Conservation (phyloP, 2,797 vertebrate species). For the Borostomias antarcticus region DNA sequence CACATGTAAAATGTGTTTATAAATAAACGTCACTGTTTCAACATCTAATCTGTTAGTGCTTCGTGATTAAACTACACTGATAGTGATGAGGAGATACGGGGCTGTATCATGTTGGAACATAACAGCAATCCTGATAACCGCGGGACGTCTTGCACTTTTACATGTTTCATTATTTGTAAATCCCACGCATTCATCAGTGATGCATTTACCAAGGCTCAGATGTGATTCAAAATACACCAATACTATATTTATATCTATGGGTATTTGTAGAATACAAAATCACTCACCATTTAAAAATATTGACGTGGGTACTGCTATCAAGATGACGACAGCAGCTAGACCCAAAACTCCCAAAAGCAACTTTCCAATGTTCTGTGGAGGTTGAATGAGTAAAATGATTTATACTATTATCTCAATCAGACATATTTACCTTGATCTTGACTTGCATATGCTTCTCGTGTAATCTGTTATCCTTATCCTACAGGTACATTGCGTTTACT, state of each 20-base stretch:
- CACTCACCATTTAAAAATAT: slow-evolving; percentile 69
- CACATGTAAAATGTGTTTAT: neutral
- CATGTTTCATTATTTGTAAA: neutral
- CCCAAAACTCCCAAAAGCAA: slow-evolving; percentile 68
- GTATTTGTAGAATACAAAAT: neutral
- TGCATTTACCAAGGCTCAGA: neutral
- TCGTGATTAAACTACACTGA: too few species aligned
- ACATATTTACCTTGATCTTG: neutral
- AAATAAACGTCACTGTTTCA: neutral
- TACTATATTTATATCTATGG: neutral
- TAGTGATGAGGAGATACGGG: neutral
- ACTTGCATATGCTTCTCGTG: too few species aligned
- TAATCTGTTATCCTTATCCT: too few species aligned
- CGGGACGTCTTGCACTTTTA: neutral
- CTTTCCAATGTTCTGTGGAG: slow-evolving; percentile 63
- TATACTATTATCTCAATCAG: neutral
- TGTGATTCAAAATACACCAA: neutral
- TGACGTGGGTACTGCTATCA: slow-evolving; percentile 76
- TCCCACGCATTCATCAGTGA: neutral
- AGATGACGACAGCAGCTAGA: slow-evolving; percentile 55
- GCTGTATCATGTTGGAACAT: neutral
- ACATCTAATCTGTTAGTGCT: too few species aligned
- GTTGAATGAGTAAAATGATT: neutral
- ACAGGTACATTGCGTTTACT: neutral
- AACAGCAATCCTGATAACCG: neutral